phyloP scores from a whole-genome alignment of 2,797 vertebrate species.

The Gadopsis bispinosus region DNA sequence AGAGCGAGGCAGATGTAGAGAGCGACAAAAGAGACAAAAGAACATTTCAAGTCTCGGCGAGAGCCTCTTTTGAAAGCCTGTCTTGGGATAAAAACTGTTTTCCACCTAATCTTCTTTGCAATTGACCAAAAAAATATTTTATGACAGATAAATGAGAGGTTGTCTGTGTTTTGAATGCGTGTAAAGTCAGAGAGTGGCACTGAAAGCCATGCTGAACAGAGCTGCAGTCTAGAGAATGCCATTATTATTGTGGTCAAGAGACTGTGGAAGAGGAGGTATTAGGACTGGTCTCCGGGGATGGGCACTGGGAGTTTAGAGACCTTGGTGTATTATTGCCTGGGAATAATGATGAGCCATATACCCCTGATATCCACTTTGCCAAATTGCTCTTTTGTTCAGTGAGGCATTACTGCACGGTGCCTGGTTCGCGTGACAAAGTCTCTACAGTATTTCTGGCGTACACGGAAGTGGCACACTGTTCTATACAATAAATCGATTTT shows the following conservation, averaged over 20 bases:
- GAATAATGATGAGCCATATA: constrained; percentile 79
- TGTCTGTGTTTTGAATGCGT: constrained; percentile 41
- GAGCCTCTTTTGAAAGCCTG: constrained; percentile 34
- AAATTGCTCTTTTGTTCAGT: constrained; percentile 62
- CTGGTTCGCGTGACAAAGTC: constrained; percentile 24
- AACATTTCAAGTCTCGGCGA: constrained; percentile 22
- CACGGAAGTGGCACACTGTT: background rate
- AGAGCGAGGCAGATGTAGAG: constrained; percentile 44
- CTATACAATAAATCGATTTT: background rate
- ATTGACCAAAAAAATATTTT: constrained; percentile 43
- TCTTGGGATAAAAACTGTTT: constrained; percentile 35
- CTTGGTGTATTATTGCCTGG: constrained; percentile 71
- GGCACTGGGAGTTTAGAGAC: constrained; percentile 67
- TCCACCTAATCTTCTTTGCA: constrained; percentile 36
- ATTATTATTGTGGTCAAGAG: constrained; percentile 80
- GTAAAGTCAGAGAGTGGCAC: constrained; percentile 21
- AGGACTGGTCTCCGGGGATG: constrained; percentile 71
- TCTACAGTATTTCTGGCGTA: background rate
- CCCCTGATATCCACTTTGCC: constrained; percentile 68
- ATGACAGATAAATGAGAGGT: constrained; percentile 49
- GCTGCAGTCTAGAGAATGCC: constrained; percentile 61
- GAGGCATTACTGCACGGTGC: constrained; percentile 49
- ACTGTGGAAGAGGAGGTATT: constrained; percentile 78
- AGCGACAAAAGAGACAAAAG: constrained; percentile 55
- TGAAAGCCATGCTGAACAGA: constrained; percentile 57